phyloP scores from a whole-genome alignment of 2,113 vertebrate genomes.

The Megaptera novaeangliae region DNA sequence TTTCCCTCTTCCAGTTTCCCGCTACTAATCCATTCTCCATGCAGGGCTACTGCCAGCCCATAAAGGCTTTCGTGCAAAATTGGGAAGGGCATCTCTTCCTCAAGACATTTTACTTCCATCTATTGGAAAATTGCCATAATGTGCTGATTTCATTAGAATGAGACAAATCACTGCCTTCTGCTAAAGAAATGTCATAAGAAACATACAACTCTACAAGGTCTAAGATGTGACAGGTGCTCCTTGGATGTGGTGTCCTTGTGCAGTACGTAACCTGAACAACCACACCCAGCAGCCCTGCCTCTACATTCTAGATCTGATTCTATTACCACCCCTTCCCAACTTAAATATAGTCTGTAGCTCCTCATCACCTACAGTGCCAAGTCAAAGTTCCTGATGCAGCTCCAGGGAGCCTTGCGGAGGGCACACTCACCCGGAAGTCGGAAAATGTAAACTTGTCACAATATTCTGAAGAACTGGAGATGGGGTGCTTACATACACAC shows the following conservation, averaged over 20 bases:
- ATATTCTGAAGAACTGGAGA: neutral
- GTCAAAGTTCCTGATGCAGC: neutral
- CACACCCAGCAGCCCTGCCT: neutral
- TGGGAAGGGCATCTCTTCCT: neutral
- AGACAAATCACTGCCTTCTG: neutral
- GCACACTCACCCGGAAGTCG: neutral
- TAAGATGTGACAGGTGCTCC: neutral
- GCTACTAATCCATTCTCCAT: neutral
- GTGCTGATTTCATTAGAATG: neutral
- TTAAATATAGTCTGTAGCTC: neutral
- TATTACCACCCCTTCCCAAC: neutral
- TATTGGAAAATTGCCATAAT: neutral
- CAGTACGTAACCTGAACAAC: neutral
- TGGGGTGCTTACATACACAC: neutral
- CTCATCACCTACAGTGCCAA: neutral
- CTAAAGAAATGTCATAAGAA: neutral
- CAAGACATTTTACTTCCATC: neutral
- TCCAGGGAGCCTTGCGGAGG: neutral
- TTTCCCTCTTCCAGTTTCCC: neutral
- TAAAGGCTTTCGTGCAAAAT: neutral
- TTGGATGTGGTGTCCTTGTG: neutral
- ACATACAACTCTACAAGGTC: neutral
- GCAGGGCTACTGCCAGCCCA: neutral
- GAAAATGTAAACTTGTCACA: neutral
- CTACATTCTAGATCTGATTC: no score